Percentiles rank a stretch among this genome's conserved stretches.
Conservation (phyloP, 2,113 vertebrate genomes). For the Helogale parvula region DNA sequence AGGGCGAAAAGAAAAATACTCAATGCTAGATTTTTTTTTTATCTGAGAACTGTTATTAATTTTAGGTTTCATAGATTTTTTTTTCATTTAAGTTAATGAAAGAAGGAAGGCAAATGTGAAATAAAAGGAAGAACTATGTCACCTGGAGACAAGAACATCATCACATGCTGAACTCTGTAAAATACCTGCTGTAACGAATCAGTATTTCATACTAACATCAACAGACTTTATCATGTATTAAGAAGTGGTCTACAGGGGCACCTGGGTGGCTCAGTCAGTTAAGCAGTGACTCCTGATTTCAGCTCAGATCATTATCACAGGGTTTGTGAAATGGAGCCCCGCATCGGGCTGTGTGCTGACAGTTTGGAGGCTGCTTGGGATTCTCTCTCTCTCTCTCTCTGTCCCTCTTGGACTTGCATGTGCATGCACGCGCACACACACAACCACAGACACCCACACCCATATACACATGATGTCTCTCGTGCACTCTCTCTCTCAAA, state of each 20-base stretch:
- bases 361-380: no score
- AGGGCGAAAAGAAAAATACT: not conserved
- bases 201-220: not conserved
- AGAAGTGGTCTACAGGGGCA: not conserved
- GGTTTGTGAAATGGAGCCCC: no score
- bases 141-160: not conserved
- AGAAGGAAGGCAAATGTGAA: not conserved
- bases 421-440: no score
- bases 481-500: no score
- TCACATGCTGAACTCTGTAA: not conserved
- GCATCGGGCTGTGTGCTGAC: no score
- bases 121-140: not conserved
- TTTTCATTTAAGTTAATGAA: slow-evolving; percentile 23
- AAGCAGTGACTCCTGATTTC: no score
- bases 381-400: no score
- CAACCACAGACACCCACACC: no score
- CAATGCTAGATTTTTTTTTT: slow-evolving; percentile 10
- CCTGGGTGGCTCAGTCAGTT: no score
- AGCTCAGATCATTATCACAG: no score
- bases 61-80: not conserved
- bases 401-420: no score
- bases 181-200: not conserved
- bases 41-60: not conserved
- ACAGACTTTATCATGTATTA: not conserved
- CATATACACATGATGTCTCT: no score